phyloP scores from a whole-genome alignment of 2,797 vertebrate genomes.

The Petrocephalus sullivani region DNA sequence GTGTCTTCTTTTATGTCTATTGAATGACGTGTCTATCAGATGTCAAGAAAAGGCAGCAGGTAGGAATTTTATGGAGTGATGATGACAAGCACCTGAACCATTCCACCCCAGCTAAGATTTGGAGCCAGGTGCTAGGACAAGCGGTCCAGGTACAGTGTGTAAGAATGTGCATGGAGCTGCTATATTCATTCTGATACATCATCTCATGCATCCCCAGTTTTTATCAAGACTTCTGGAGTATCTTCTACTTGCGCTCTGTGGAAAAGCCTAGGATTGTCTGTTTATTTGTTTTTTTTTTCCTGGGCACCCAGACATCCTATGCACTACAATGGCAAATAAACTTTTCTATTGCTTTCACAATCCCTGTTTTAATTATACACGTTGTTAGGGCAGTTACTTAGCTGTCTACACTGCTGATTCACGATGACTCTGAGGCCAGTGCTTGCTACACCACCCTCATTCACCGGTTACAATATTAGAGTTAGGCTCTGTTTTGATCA shows the following conservation, averaged over 20 bases:
- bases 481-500: background rate
- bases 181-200: background rate
- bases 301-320: background rate
- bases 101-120: background rate
- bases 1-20: background rate
- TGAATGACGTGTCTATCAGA: background rate
- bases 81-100: background rate
- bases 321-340: background rate
- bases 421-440: background rate
- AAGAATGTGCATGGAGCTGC: background rate
- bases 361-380: background rate
- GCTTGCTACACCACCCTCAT: background rate
- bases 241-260: background rate
- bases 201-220: background rate
- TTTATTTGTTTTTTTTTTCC: background rate
- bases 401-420: background rate
- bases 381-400: background rate
- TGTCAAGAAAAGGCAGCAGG: background rate
- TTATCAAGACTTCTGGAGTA: background rate
- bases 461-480: background rate
- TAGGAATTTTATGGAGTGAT: background rate
- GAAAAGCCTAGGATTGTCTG: background rate
- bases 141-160: background rate
- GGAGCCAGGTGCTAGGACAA: background rate
- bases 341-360: background rate